Evolutionary conservation across 1,140 invertebrate species (phyloP).

Genomic region (Philaenus spumarius): DNA sequence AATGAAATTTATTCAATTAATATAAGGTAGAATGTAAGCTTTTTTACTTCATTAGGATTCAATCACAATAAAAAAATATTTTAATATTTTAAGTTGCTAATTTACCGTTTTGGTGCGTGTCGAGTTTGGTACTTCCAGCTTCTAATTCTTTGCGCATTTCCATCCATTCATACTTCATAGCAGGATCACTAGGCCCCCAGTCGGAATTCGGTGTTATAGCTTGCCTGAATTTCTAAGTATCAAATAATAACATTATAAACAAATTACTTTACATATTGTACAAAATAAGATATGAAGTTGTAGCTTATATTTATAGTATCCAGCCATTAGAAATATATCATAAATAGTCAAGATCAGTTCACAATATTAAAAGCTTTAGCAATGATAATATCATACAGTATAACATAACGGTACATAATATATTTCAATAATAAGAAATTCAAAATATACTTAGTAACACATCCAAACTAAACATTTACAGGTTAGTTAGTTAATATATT

Average conservation of each 20-base stretch:
- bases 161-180: slow-evolving; percentile 24
- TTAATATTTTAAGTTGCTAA: too few relatives aligned
- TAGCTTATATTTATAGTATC: neutral
- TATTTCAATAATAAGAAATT: too few relatives aligned
- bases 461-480: too few relatives aligned
- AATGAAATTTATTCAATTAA: too few relatives aligned
- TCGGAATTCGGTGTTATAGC: slow-evolving; percentile 33
- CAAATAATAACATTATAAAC: neutral
- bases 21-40: too few relatives aligned
- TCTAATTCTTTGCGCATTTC: slow-evolving; percentile 17
- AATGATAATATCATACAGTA: neutral
- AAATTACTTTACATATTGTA: neutral
- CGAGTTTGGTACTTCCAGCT: neutral
- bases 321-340: neutral
- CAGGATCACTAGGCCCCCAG: slow-evolving; percentile 39
- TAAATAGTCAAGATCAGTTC: neutral
- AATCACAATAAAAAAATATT: too few relatives aligned
- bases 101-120: slow-evolving; percentile 16
- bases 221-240: slow-evolving; percentile 34
- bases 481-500: too few relatives aligned
- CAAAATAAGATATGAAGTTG: neutral
- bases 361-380: neutral
- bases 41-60: too few relatives aligned
- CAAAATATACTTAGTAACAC: too few relatives aligned
- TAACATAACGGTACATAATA: neutral